A percentile compares a stretch with the other conserved stretches of the same genome.
These are phyloP conservation scores for Amblyjoppa fuscipennis DNA, from an alignment of 2,888 invertebrate species.

Conservation along the genomic window DNA sequence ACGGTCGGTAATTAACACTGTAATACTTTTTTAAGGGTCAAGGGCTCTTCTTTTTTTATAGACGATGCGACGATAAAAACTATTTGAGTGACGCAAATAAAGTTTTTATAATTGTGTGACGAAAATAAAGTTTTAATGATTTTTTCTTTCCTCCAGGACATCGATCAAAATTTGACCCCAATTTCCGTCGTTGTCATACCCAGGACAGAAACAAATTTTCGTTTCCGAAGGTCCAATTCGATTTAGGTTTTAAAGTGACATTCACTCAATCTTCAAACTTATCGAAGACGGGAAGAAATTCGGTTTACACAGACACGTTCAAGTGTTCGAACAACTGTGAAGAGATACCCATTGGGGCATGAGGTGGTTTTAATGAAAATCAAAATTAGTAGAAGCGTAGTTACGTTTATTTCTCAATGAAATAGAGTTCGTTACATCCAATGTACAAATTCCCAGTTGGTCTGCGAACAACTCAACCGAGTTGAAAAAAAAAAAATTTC, in stretches of 20 bases:
- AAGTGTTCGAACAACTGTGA: not conserved
- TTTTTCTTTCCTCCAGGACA: no score
- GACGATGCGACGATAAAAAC: not conserved
- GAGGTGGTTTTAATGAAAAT: constrained; percentile 1
- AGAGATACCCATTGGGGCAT: constrained; percentile 3
- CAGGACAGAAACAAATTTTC: not conserved
- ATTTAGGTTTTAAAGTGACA: not conserved
- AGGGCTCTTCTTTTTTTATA: not conserved
- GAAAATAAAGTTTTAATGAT: not conserved
- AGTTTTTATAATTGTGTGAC: no score
- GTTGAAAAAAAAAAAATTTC: constrained; percentile 16
- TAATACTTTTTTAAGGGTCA: not conserved
- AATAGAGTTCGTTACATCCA: constrained; percentile 64
- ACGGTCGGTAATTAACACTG: not conserved
- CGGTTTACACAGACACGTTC: not conserved
- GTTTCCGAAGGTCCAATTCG: not conserved
- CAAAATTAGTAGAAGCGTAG: constrained; percentile 72
- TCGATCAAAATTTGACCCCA: not conserved
- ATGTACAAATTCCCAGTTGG: constrained; percentile 63
- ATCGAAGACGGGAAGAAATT: not conserved
- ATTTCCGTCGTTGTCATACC: not conserved
- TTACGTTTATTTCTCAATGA: constrained; percentile 74
- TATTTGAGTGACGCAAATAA: not conserved
- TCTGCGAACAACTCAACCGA: constrained; percentile 24
- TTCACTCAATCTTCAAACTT: not conserved